Conservation (phyloP, 2,888 invertebrate genomes). For the Caradrina kadenii region DNA sequence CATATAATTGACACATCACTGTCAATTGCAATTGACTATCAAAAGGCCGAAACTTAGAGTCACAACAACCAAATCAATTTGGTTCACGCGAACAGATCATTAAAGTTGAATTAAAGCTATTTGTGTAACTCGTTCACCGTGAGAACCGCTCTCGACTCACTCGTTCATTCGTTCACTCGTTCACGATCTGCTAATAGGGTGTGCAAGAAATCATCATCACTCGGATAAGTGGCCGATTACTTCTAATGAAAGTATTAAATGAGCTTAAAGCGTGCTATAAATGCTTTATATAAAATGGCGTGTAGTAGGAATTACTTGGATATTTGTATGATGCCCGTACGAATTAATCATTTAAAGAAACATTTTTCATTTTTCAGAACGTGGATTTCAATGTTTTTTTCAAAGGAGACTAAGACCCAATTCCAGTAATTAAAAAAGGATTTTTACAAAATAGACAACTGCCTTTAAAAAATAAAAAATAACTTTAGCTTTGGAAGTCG, state of each 20-base stretch:
- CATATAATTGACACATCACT: slow-evolving; percentile 54
- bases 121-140: slow-evolving; percentile 81
- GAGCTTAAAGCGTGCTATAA: slow-evolving; percentile 22
- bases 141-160: slow-evolving; percentile 80
- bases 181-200: slow-evolving; percentile 79
- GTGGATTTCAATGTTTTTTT: too few relatives aligned
- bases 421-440: too few relatives aligned
- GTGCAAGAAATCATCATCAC: slow-evolving; percentile 53
- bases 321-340: not conserved
- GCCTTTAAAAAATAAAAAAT: too few relatives aligned
- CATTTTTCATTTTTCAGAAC: too few relatives aligned
- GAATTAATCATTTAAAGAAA: slow-evolving; percentile 24
- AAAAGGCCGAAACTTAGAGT: slow-evolving; percentile 67
- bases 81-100: slow-evolving; percentile 88
- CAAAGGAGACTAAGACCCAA: too few relatives aligned
- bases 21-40: slow-evolving; percentile 59
- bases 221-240: slow-evolving; percentile 58
- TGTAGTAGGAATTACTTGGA: slow-evolving; percentile 3
- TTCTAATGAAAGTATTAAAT: slow-evolving; percentile 44
- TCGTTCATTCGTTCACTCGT: slow-evolving; percentile 81
- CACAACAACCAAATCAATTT: slow-evolving; percentile 88
- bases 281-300: slow-evolving; percentile 28
- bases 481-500: too few relatives aligned
- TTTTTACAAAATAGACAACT: too few relatives aligned
- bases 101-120: slow-evolving; percentile 87